Percentiles rank a stretch among this genome's conserved stretches.
These are phyloP conservation scores for Abramis brama DNA, from an alignment of 2,113 vertebrate genomes.

Conservation along the genomic window DNA sequence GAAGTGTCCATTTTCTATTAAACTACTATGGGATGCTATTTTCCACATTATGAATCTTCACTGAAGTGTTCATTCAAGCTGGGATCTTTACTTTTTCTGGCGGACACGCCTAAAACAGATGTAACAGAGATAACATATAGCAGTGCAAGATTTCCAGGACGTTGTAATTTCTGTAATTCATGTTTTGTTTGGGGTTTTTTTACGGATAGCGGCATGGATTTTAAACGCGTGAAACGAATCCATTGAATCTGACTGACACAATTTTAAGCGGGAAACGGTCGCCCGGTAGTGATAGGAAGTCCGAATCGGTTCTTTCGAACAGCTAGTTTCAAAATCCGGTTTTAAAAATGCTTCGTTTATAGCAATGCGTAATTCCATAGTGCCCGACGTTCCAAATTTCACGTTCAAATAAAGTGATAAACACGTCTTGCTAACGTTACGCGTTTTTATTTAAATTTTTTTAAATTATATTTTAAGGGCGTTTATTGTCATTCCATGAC, in stretches of 20 bases:
- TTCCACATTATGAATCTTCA: background rate
- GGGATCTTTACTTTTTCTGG: background rate
- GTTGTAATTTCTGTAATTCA: background rate
- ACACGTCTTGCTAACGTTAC: background rate
- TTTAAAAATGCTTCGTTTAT: background rate
- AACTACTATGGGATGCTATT: background rate
- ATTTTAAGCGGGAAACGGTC: constrained; percentile 58
- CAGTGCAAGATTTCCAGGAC: background rate
- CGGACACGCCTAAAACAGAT: background rate
- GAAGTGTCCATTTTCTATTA: background rate
- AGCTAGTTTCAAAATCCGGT: background rate
- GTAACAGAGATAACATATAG: background rate
- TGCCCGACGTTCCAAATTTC: background rate
- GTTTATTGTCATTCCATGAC: background rate
- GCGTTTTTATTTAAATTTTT: background rate
- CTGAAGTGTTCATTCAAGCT: background rate
- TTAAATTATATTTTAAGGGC: background rate
- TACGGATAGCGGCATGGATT: background rate
- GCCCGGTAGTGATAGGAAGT: background rate
- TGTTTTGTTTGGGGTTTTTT: background rate
- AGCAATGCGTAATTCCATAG: no score
- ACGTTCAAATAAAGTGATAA: background rate
- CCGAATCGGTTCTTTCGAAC: constrained; percentile 12
- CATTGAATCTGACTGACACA: background rate
- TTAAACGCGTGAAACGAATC: background rate